Base-by-base conservation (phyloP, 2,797 vertebrate species). In the Phoeniculus purpureus region DNA sequence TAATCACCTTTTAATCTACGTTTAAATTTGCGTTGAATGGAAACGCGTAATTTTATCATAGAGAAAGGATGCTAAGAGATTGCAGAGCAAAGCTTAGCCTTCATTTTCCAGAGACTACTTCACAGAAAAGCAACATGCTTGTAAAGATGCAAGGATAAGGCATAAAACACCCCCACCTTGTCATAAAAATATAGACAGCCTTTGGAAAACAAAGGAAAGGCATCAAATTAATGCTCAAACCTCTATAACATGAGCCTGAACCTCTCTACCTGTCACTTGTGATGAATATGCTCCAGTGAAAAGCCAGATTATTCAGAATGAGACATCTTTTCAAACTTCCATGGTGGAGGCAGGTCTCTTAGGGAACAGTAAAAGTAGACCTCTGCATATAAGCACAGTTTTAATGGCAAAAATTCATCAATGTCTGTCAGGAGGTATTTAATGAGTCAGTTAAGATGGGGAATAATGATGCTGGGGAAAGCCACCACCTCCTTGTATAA, bases 1-100 rank as follows among this genome's bases (percentile, higher is more conserved):
- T 95, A 97, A 96, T 91, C 85, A 96, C 91, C 94, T 96, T 97
- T 97, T 97, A 97, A 97, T 97, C 92, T 95, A 95, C 81, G 95
- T 96, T 93, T 95, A 96, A 97, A 97, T 97, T 94, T 92, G 61
- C 92, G 96, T 78, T 92, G 70, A 89, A 87, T 85, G 75, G 96
- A 97, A 97, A 95, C 68, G 76, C 77, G 96, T 94, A 65, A 89
- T 92, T 96, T 96, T 96, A 85, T 96, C 88, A 92, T 18, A 92
- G 45, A 94, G 47, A 93, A 94, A 87, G 52, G 81, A 90, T 75
- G 65, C 61, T 62, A 70, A 93, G 85, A 93, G 34, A 83, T 23
- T 77, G 86, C 23, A 86, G 54, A 89, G 29, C 1, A 52, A 95
- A 94, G 71, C 22, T 76, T 95, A 95, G 25, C 19, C 62, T 92